These are phyloP conservation scores for Syrmaticus mikado DNA, from an alignment of 2,113 vertebrate species.

Conservation along the genomic window DNA sequence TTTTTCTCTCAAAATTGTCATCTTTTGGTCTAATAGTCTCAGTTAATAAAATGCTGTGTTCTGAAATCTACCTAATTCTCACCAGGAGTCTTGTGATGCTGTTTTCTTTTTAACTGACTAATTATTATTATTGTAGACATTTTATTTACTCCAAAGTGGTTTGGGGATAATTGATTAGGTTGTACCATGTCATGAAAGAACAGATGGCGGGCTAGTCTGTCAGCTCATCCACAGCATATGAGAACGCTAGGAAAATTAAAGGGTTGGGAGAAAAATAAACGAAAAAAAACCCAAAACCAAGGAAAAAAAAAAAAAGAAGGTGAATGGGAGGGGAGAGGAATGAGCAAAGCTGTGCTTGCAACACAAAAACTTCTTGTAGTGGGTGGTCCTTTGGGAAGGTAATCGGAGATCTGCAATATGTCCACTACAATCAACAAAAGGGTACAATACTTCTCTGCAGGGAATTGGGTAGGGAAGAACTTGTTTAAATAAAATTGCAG, in stretches of 20 bases:
- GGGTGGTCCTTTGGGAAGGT: slow-evolving; percentile 87
- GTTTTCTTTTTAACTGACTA: slow-evolving; percentile 72
- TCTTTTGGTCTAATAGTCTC: neutral
- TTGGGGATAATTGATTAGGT: slow-evolving; percentile 86
- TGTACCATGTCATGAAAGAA: slow-evolving; percentile 85
- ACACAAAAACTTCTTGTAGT: slow-evolving; percentile 92
- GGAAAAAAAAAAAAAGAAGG: slow-evolving; percentile 78
- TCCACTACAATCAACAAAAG: slow-evolving; percentile 86
- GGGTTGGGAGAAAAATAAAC: fast-evolving
- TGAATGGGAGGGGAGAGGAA: slow-evolving; percentile 33
- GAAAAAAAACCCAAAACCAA: slow-evolving; percentile 2
- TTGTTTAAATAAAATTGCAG: slow-evolving; percentile 84
- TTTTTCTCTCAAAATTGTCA: neutral
- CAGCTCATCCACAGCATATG: slow-evolving; percentile 46
- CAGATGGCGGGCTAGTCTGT: slow-evolving; percentile 81
- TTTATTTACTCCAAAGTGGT: slow-evolving; percentile 73
- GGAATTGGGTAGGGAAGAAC: slow-evolving; percentile 71
- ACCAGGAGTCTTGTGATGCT: slow-evolving; percentile 40
- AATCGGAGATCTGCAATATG: slow-evolving; percentile 84
- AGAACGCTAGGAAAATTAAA: slow-evolving; percentile 71
- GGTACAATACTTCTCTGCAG: slow-evolving; percentile 75
- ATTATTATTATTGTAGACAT: slow-evolving; percentile 75
- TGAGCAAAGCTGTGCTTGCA: slow-evolving; percentile 80
- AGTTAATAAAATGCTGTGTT: neutral
- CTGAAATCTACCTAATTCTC: slow-evolving; percentile 60